These are phyloP conservation scores for Andrena flavipes DNA, from an alignment of 2,888 invertebrate genomes.

Conservation along the genomic window DNA sequence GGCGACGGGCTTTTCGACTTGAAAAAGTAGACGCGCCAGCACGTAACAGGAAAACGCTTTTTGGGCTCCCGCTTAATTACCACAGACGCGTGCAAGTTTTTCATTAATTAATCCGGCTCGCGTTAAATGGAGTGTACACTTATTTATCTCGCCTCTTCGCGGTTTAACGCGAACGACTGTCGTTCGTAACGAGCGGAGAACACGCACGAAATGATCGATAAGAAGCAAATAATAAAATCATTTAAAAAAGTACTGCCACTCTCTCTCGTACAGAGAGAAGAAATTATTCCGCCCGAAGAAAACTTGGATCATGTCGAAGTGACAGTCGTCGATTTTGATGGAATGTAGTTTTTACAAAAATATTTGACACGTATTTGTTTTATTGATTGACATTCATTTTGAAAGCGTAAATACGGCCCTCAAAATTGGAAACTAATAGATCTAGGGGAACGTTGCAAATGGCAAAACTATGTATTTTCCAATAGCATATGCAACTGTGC, in stretches of 20 bases:
- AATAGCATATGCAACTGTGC: too few species aligned
- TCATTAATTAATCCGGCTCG: slow-evolving; percentile 6
- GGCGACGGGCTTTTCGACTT: not conserved
- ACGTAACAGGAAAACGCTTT: slow-evolving; percentile 8
- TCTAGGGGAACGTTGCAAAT: too few species aligned
- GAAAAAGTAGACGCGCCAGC: not conserved
- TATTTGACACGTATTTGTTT: too few species aligned
- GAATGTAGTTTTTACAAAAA: too few species aligned
- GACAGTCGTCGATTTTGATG: too few species aligned
- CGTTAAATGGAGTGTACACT: slow-evolving; percentile 4
- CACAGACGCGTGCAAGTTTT: slow-evolving; percentile 5
- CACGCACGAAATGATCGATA: not conserved
- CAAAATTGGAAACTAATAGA: too few species aligned
- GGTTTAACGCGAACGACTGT: not conserved
- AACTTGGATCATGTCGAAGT: too few species aligned
- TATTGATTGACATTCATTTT: too few species aligned
- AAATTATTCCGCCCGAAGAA: too few species aligned
- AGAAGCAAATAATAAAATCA: not conserved
- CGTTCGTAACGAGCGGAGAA: not conserved
- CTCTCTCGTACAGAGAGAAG: too few species aligned
- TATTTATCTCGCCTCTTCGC: not conserved
- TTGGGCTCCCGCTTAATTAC: not conserved
- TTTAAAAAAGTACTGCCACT: not conserved
- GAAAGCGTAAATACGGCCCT: too few species aligned
- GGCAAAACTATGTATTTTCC: too few species aligned